Conservation (phyloP, 2,888 invertebrate genomes). For the Margaritifera margaritifera region DNA sequence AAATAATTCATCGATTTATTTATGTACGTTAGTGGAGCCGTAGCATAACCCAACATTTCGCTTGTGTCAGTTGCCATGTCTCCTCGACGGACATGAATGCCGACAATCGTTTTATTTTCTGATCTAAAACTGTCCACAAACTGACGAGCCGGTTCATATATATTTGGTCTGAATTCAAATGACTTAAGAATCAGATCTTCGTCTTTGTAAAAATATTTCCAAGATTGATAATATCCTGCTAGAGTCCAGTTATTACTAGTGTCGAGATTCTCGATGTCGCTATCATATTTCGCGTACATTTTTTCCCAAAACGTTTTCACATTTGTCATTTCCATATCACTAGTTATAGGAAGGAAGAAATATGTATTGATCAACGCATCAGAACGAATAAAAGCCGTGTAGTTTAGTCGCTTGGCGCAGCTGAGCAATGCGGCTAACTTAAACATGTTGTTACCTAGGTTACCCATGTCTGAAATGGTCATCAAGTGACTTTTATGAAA, state of each 20-base stretch:
- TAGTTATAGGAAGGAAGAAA: constrained; percentile 34
- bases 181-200: constrained; percentile 18
- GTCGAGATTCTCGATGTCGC: constrained; percentile 17
- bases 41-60: constrained; percentile 39
- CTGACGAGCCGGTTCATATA: constrained; percentile 22
- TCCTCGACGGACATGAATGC: constrained; percentile 14
- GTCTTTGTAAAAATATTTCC: constrained; percentile 47
- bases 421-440: constrained; percentile 47
- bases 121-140: no score
- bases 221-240: constrained; percentile 51
- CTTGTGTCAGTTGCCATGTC: constrained; percentile 14
- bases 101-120: no score
- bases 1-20: no score
- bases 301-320: constrained; percentile 16
- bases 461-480: no score
- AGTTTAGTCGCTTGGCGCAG: constrained; percentile 32
- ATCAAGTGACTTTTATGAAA: no score
- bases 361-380: constrained; percentile 22
- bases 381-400: constrained; percentile 32
- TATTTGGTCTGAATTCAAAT: constrained; percentile 44
- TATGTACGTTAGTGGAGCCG: no score
- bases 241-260: constrained; percentile 41
- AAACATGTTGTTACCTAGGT: constrained; percentile 54
- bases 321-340: constrained; percentile 27
- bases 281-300: constrained; percentile 29